Conservation (phyloP, 2,797 vertebrate species). For the Tokudaia tokunoshimensis region DNA sequence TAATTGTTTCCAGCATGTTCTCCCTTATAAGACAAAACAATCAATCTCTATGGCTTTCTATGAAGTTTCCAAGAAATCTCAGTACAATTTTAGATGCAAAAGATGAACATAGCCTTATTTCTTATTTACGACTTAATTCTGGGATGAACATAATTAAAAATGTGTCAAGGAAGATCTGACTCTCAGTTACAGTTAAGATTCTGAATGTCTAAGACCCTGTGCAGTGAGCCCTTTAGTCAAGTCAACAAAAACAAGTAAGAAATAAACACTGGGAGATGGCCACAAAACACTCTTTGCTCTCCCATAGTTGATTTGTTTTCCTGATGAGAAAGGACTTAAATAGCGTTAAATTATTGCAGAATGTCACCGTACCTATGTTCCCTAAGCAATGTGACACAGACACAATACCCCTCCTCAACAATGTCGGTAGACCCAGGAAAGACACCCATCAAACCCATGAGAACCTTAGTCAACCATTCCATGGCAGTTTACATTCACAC, state of each 20-base stretch:
- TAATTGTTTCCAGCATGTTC: neutral
- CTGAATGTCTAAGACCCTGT: neutral
- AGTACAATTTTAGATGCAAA: neutral
- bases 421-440: neutral
- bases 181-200: neutral
- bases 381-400: neutral
- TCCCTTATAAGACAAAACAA: neutral
- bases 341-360: neutral
- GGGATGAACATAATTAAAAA: neutral
- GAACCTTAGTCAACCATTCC: neutral
- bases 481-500: neutral
- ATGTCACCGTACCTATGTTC: neutral
- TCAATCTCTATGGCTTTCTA: neutral
- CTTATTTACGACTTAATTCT: conserved; percentile 18
- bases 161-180: neutral
- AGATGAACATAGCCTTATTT: neutral
- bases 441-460: neutral
- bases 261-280: neutral
- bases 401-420: neutral
- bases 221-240: neutral
- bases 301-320: conserved; percentile 28
- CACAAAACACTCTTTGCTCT: neutral
- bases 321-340: neutral
- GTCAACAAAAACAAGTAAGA: neutral
- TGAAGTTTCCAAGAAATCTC: neutral